These are phyloP conservation scores for Aplochiton taeniatus DNA, from an alignment of 2,797 vertebrate species.

Conservation along the genomic window DNA sequence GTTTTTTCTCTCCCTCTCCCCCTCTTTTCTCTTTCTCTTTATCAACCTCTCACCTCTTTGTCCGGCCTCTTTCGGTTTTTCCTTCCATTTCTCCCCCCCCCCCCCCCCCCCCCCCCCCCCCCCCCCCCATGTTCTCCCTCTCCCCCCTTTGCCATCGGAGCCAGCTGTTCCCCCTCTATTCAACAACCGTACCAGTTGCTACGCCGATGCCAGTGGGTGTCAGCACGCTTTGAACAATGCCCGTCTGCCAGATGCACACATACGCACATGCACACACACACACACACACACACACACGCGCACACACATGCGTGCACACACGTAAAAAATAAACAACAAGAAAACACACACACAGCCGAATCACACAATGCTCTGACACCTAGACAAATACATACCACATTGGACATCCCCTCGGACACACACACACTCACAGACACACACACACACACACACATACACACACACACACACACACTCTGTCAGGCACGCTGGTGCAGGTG, in stretches of 20 bases:
- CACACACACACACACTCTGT: too few relatives aligned
- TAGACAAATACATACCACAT: too few relatives aligned
- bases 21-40: conserved; percentile 6
- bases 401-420: too few relatives aligned
- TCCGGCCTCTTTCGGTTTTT: conserved; percentile 12
- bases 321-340: too few relatives aligned
- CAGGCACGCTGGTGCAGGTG: too few relatives aligned
- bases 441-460: too few relatives aligned
- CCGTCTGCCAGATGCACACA: conserved; percentile 20
- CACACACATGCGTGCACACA: too few relatives aligned
- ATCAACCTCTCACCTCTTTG: conserved; percentile 11
- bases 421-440: too few relatives aligned
- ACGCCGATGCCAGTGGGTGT: conserved; percentile 42
- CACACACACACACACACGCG: too few relatives aligned
- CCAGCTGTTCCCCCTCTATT: conserved; percentile 57
- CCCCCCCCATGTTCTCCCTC: conserved; percentile 7
- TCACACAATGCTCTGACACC: too few relatives aligned
- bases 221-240: conserved; percentile 33
- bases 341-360: too few relatives aligned
- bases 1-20: background rate
- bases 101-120: background rate
- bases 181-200: conserved; percentile 47
- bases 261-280: too few relatives aligned
- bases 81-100: conserved; percentile 12
- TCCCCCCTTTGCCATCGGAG: conserved; percentile 8